These are phyloP conservation scores for Prunella fulvescens DNA, from an alignment of 2,113 vertebrate genomes.

Conservation along the genomic window DNA sequence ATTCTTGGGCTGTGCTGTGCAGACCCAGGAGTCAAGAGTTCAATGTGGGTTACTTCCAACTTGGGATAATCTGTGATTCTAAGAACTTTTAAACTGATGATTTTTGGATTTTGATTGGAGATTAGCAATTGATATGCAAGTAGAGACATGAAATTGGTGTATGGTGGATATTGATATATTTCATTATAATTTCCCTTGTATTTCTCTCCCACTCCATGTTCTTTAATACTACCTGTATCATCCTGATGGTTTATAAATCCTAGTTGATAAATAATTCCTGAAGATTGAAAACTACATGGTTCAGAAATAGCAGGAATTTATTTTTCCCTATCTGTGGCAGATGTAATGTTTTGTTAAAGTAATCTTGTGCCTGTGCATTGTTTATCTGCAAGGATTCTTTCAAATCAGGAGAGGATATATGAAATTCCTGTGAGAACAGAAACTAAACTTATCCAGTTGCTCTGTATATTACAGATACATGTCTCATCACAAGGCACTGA, in stretches of 20 bases:
- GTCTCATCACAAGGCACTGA: background rate
- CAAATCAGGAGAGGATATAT: background rate
- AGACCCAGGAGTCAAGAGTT: background rate
- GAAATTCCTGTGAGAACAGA: background rate
- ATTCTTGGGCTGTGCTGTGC: background rate
- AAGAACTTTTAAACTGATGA: background rate
- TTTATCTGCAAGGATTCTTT: background rate
- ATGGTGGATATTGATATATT: background rate
- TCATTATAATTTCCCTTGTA: background rate
- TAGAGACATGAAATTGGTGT: too few relatives aligned
- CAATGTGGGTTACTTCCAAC: background rate
- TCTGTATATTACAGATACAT: background rate
- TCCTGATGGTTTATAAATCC: background rate
- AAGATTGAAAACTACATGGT: background rate
- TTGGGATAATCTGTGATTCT: background rate
- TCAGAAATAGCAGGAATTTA: background rate
- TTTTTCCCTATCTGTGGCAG: background rate
- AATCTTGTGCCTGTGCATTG: background rate
- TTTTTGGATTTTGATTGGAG: background rate
- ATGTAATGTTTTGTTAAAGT: background rate
- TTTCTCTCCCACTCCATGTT: background rate
- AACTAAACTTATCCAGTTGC: background rate
- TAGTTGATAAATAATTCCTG: background rate
- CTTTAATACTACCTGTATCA: background rate
- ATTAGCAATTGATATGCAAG: background rate